Percentiles rank a stretch among this genome's conserved stretches.
Conservation (phyloP, 2,113 vertebrate genomes). For the Hydrochoerus hydrochaeris region DNA sequence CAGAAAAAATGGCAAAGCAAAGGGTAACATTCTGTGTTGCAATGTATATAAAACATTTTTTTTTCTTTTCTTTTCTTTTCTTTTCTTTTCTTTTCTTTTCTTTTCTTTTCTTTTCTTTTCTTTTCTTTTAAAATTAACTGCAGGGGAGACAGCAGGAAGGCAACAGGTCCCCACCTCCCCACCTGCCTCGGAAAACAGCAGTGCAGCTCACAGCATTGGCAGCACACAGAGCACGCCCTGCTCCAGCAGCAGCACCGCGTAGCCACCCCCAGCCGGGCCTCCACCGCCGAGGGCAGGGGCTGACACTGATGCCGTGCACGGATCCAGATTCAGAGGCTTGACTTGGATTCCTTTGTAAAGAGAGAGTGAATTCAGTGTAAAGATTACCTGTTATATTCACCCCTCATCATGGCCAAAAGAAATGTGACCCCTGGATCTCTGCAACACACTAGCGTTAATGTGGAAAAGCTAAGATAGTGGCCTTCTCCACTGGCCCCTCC, state of each 20-base stretch:
- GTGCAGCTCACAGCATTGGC: slow-evolving; percentile 95
- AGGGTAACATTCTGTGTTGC: not conserved
- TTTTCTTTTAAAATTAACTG: not conserved
- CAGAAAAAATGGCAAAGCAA: not conserved
- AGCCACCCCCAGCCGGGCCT: slow-evolving; percentile 68
- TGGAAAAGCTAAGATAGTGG: slow-evolving; percentile 87
- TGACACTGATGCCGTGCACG: slow-evolving; percentile 12
- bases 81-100: not conserved
- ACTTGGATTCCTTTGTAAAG: slow-evolving; percentile 73
- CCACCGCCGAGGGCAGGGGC: not conserved
- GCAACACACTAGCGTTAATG: slow-evolving; percentile 78
- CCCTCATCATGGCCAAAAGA: not conserved
- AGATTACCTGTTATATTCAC: slow-evolving; percentile 75
- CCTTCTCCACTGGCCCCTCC: slow-evolving; percentile 79
- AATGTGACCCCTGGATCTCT: slow-evolving; percentile 77
- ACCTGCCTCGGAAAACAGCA: slow-evolving; percentile 95
- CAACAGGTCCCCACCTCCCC: slow-evolving; percentile 91
- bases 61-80: not conserved
- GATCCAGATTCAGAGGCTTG: slow-evolving; percentile 72
- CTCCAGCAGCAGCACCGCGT: slow-evolving; percentile 95
- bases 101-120: slow-evolving; percentile 7
- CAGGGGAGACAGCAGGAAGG: slow-evolving; percentile 89
- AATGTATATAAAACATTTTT: not conserved
- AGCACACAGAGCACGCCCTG: slow-evolving; percentile 98
- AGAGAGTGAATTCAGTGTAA: slow-evolving; percentile 65